Evolutionary conservation across 2,888 invertebrate species (phyloP).

Genomic region (Tachina fera): DNA sequence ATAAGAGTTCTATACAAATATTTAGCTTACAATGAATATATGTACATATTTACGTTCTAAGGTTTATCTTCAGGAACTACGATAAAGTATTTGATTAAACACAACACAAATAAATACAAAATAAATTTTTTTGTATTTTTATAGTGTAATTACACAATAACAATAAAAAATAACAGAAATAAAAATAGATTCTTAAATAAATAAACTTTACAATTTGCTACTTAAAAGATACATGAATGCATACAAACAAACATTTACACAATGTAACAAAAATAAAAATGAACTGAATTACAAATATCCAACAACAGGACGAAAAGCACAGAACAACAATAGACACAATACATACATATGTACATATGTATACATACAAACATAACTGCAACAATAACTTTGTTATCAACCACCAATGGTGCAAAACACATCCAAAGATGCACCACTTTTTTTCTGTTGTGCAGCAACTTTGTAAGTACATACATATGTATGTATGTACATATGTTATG

Average conservation of each 20-base stretch:
- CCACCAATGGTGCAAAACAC: conserved; percentile 39
- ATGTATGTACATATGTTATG: no score
- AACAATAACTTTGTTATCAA: conserved; percentile 22
- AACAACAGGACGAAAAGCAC: conserved; percentile 48
- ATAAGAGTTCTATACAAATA: conserved; percentile 51
- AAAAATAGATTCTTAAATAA: conserved; percentile 48
- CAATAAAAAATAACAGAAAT: conserved; percentile 18
- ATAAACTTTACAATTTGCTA: conserved; percentile 52
- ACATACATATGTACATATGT: no score
- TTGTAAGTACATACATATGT: no score
- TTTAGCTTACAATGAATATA: neutral
- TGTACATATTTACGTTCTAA: neutral
- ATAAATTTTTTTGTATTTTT: conserved; percentile 30
- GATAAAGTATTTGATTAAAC: conserved; percentile 19
- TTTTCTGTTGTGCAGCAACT: neutral
- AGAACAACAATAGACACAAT: conserved; percentile 12
- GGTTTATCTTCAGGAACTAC: conserved; percentile 16
- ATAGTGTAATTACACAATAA: conserved; percentile 56
- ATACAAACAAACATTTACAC: neutral
- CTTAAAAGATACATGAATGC: conserved; percentile 14
- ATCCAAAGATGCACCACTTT: conserved; percentile 17
- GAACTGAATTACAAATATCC: conserved; percentile 39
- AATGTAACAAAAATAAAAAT: neutral
- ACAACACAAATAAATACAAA: conserved; percentile 29
- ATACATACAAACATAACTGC: no score